Base-by-base conservation (phyloP, 2,797 vertebrate genomes). In the Mormyrops attenuatus region DNA sequence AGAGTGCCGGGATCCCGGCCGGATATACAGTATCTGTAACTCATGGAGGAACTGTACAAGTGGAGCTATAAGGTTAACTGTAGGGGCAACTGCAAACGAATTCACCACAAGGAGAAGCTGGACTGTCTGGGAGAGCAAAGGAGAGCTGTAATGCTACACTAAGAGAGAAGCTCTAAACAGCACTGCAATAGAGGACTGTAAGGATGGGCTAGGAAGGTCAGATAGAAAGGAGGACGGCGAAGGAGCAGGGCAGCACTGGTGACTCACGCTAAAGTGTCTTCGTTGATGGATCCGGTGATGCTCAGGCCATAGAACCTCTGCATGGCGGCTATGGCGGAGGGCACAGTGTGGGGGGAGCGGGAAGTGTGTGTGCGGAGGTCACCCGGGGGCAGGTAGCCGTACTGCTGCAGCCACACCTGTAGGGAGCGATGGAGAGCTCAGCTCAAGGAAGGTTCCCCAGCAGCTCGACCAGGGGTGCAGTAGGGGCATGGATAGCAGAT, bases 391-490 rank as follows among this genome's bases (percentile, higher is more conserved):
- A 98, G 95, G 95, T 98, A 98, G 3, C 98, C 98, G 87, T 98
- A 98, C 91, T 98, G 97, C 91, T 99, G 98, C 88, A 99, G 95
- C 98, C 98, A 99, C 87, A 95, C 97, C 98, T 98, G 92, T n/a
- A 80, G 41, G 11, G 66, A 9, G 90, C 55, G 89, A 26, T 44
- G 38, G 34, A 38, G 34, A 80, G 89, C 89, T 90, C 84, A 82
- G 91, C 91, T 88, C 26, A 38, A 6, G 73, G 38, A 44, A 17
- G 34, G 63, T 69, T 69, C 63, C 3, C 63, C 63, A 11, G 26
- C 3, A 69, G 26, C 26, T 69, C 11, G 63, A 34, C 22, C 69
- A 73, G 30, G 30, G 13, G 4, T 5, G 1, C 34, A 41, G 55
- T 77, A 77, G 3, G 34, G 34, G 34, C 34, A 66, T 66, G 63